These are phyloP conservation scores for Perodicticus potto DNA, from an alignment of 2,797 vertebrate genomes.

Conservation along the genomic window DNA sequence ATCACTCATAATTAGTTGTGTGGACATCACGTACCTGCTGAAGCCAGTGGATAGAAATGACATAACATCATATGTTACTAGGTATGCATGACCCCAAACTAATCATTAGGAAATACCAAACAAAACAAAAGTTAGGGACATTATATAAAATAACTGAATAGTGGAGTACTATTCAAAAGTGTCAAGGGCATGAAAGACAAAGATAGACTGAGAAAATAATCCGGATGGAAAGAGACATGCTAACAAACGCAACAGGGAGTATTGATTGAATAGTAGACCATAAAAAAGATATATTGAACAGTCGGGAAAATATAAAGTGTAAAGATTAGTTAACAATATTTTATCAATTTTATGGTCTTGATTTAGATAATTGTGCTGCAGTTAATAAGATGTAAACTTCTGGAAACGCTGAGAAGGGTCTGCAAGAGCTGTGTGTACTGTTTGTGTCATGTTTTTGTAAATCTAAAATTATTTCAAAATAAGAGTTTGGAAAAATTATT, in stretches of 20 bases:
- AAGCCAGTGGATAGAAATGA: not conserved
- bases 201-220: not conserved
- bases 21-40: not conserved
- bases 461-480: constrained; percentile 24
- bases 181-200: not conserved
- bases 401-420: not conserved
- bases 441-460: not conserved
- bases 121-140: not conserved
- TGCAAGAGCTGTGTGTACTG: not conserved
- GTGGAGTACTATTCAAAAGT: not conserved
- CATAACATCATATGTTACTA: not conserved
- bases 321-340: not conserved
- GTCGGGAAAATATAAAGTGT: not conserved
- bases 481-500: not conserved
- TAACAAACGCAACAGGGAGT: not conserved
- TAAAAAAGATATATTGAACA: not conserved
- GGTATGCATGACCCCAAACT: not conserved
- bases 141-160: not conserved
- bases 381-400: not conserved
- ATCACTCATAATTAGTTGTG: not conserved
- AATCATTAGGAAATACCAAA: not conserved
- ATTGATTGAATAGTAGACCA: not conserved
- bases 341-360: not conserved
- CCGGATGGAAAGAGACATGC: not conserved
- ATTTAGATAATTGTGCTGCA: not conserved